Base-by-base conservation (phyloP, 2,888 invertebrate genomes). In the Cepaea hortensis region DNA sequence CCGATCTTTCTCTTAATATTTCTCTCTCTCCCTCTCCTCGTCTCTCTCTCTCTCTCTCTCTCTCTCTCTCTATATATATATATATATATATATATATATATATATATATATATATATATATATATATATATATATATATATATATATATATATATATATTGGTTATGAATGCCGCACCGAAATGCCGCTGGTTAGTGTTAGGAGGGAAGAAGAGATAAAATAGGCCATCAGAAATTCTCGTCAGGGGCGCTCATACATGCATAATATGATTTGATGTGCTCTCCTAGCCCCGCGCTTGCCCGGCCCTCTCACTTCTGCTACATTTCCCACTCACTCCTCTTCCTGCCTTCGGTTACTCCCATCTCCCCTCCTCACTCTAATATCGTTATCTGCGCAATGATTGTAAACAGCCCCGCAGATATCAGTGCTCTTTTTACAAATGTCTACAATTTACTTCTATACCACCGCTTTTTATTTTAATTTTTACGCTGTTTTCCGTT, bases 211-310 rank as follows among this genome's bases (percentile, higher is more conserved):
- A 55, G 11, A 55, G 55, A 46, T 46, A 46, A 48, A 46, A 73
- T 4, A 35, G 35, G 50, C 3, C 50, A 76, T 55, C 76, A 55
- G 9, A 15, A 76, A 76, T 76, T 50, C 76, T 18, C 50, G 55
- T 55, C 76, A 50, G 76, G 50, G 55, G 6, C 20, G 50, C 76
- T 76, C 76, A 50, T 76, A 76, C 76, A 61, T 61, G 79, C 61
- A 23, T 61, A 79, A 79, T 79, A 35, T 79, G 23, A 23, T 79
- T 61, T 79, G 79, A 18, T 61, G 55, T 79, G 23, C 50, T 23
- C 61, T 7, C n/a, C n/a, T 11, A 61, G 61, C 9, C 35, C 23
- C 18, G 23, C 23, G 3, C 61, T 23, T 15, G 23, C 61, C 18
- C 61, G n/a, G 15, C 20, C 61, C 77, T 79, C 23, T 79, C 3